Evolutionary conservation across 2,113 vertebrate genomes (phyloP).

Genomic region (Carollia perspicillata): DNA sequence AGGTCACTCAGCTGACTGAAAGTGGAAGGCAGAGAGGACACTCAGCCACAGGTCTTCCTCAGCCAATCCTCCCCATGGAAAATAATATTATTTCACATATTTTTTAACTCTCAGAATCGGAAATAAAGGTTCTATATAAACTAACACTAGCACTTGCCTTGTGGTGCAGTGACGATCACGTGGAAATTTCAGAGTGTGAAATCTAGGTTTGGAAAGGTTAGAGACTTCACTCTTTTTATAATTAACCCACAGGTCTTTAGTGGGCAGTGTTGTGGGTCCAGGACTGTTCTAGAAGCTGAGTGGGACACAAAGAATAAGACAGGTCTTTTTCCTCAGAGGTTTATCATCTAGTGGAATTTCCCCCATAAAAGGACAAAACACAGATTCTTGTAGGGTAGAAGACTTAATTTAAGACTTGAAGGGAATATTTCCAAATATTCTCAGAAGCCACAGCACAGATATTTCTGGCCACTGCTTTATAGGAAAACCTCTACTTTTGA

Average conservation of each 20-base stretch:
- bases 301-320: background rate
- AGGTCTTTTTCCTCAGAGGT: background rate
- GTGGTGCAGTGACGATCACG: no score
- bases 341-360: background rate
- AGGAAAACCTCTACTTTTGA: conserved; percentile 51
- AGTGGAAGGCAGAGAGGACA: background rate
- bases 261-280: background rate
- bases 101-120: background rate
- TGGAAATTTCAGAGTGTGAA: background rate
- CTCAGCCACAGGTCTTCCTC: background rate
- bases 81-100: background rate
- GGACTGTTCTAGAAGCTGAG: background rate
- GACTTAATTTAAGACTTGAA: background rate
- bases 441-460: background rate
- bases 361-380: background rate
- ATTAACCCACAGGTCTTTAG: background rate
- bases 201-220: background rate
- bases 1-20: background rate
- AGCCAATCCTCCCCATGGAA: background rate
- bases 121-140: background rate
- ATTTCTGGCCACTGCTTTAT: conserved; percentile 37
- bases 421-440: conserved; percentile 38
- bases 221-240: background rate
- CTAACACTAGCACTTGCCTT: background rate
- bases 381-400: background rate